These are phyloP conservation scores for Hapalemur alaotrensis DNA, from an alignment of 2,797 vertebrate species.

Conservation along the genomic window DNA sequence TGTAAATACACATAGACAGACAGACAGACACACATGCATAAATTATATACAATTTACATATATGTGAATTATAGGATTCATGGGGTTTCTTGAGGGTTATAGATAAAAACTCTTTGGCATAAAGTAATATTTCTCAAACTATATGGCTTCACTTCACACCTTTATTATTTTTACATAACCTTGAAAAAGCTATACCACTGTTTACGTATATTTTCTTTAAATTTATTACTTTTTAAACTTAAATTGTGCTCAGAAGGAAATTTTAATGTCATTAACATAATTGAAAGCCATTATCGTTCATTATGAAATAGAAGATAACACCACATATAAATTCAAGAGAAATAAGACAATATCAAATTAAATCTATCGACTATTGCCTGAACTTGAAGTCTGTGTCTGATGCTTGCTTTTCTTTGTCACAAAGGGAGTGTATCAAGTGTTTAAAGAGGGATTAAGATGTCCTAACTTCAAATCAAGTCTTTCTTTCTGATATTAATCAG, in stretches of 20 bases:
- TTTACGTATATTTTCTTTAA: slow-evolving; percentile 30
- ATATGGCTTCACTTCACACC: neutral
- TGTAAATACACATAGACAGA: neutral
- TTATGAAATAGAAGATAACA: neutral
- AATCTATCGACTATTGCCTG: neutral
- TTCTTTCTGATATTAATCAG: neutral
- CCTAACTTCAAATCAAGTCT: neutral
- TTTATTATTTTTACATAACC: neutral
- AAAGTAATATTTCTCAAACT: neutral
- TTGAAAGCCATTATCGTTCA: neutral
- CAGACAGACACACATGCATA: neutral
- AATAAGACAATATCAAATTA: slow-evolving; percentile 20
- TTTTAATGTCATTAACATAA: neutral
- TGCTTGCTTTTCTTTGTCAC: neutral
- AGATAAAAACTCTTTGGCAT: neutral
- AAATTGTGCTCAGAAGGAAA: neutral
- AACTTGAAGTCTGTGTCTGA: slow-evolving; percentile 27
- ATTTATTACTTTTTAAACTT: neutral
- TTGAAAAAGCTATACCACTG: neutral
- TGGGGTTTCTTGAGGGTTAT: neutral
- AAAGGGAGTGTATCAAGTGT: neutral
- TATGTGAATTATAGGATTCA: neutral
- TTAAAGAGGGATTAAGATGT: slow-evolving; percentile 40
- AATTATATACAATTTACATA: neutral
- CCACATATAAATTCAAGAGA: neutral